phyloP scores from a whole-genome alignment of 2,113 vertebrate genomes.

The Ia io region DNA sequence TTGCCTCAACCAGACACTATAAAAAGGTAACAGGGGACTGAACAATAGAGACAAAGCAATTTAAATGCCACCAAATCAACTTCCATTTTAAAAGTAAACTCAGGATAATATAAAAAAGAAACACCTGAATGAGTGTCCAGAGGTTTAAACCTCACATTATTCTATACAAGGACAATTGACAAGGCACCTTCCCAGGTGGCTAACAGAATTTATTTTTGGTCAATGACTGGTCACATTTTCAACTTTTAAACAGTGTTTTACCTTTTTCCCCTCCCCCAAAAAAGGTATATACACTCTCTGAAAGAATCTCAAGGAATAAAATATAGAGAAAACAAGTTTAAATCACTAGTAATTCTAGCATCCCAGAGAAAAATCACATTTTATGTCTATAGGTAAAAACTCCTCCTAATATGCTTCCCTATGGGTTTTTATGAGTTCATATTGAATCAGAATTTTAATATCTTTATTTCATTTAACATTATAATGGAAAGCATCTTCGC shows the following conservation, averaged over 20 bases:
- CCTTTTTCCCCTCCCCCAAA: not conserved
- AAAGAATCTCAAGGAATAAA: not conserved
- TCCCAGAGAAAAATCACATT: not conserved
- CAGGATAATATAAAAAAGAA: slow-evolving; percentile 26
- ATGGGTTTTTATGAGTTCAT: not conserved
- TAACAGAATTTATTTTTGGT: not conserved
- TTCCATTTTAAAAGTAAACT: slow-evolving; percentile 62
- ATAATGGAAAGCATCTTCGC: not conserved
- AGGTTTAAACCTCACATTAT: not conserved
- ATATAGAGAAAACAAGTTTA: not conserved
- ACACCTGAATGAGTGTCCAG: not conserved
- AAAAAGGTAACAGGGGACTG: not conserved
- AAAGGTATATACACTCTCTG: not conserved
- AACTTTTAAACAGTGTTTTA: not conserved
- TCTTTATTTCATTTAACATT: not conserved
- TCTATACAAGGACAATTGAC: not conserved
- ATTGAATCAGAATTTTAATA: not conserved
- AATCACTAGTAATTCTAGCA: not conserved
- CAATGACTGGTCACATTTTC: not conserved
- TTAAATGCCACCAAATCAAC: slow-evolving; percentile 58
- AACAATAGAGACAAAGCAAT: slow-evolving; percentile 22
- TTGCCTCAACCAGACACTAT: not conserved
- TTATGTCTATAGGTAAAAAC: not conserved
- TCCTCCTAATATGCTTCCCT: not conserved
- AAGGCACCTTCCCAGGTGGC: not conserved